These are phyloP conservation scores for Drosophila paulistorum DNA, from an alignment of 1,140 invertebrate genomes.

Conservation along the genomic window DNA sequence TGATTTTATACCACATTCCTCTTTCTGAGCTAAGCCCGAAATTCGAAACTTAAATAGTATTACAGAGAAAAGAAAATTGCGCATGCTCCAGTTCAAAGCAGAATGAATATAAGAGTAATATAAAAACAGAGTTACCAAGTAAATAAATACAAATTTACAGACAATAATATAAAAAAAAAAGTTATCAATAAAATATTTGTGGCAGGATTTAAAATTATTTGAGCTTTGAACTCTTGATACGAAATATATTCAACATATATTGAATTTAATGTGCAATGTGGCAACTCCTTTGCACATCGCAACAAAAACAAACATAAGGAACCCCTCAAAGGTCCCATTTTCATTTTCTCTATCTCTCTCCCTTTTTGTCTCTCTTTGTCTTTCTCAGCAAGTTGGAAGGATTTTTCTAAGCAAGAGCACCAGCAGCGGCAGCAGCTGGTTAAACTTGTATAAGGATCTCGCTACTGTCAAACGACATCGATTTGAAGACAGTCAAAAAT, in stretches of 20 bases:
- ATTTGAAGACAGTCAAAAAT: constrained; percentile 78
- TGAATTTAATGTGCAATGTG: constrained; percentile 22
- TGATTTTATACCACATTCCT: constrained; percentile 23
- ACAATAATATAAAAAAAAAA: background rate
- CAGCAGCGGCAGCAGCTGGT: constrained; percentile 14
- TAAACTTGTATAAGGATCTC: constrained; percentile 53
- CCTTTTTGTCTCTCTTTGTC: background rate
- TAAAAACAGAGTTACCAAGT: constrained; percentile 1
- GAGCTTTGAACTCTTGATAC: too few relatives aligned
- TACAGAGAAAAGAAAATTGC: constrained; percentile 6
- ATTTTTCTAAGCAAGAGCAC: constrained; percentile 47
- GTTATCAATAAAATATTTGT: too few relatives aligned
- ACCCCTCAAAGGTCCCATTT: constrained; percentile 24
- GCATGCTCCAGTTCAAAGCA: background rate
- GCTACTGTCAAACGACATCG: constrained; percentile 54
- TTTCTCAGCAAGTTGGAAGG: constrained; percentile 26
- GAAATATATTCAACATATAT: background rate
- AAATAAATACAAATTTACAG: background rate
- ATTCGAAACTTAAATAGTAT: constrained; percentile 30
- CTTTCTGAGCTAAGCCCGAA: constrained; percentile 25
- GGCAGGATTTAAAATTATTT: too few relatives aligned
- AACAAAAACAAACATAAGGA: constrained; percentile 46
- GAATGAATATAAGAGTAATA: background rate
- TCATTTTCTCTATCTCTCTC: constrained; percentile 20
- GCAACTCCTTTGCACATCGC: constrained; percentile 44